A percentile compares a stretch with the other conserved stretches of the same genome.
Evolutionary conservation across 2,888 invertebrate species (phyloP).

Genomic region (Xestia ashworthii): DNA sequence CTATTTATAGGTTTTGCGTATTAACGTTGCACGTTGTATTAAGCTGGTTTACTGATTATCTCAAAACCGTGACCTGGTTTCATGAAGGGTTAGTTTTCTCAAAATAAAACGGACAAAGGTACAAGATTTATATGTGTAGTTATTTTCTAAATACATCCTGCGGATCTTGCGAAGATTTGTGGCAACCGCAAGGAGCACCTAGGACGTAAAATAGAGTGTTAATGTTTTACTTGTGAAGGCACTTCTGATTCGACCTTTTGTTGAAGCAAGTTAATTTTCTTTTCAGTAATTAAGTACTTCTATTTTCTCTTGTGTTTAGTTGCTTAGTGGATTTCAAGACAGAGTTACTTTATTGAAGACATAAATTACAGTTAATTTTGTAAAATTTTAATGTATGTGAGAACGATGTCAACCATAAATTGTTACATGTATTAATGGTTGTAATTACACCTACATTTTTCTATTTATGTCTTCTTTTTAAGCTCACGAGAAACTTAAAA

Average conservation of each 20-base stretch:
- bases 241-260: slow-evolving; percentile 25
- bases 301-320: background rate
- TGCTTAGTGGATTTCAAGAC: background rate
- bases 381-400: background rate
- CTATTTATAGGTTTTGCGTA: no score
- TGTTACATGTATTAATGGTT: background rate
- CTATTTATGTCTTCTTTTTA: no score
- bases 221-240: slow-evolving; percentile 35
- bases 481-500: no score
- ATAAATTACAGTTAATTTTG: background rate
- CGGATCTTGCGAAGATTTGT: slow-evolving; percentile 56
- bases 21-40: no score
- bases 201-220: slow-evolving; percentile 46
- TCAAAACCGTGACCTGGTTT: background rate
- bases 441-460: background rate
- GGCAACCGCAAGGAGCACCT: slow-evolving; percentile 39
- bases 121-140: slow-evolving; percentile 46
- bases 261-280: slow-evolving; percentile 28
- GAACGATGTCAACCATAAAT: background rate
- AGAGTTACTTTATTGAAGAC: no score
- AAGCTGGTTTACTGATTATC: no score
- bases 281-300: slow-evolving; percentile 7
- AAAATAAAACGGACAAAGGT: slow-evolving; percentile 42
- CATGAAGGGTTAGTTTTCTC: slow-evolving; percentile 7
- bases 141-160: slow-evolving; percentile 56